Base-by-base conservation (phyloP, 2,888 invertebrate species). In the Lepidocyrtinus sp. region DNA sequence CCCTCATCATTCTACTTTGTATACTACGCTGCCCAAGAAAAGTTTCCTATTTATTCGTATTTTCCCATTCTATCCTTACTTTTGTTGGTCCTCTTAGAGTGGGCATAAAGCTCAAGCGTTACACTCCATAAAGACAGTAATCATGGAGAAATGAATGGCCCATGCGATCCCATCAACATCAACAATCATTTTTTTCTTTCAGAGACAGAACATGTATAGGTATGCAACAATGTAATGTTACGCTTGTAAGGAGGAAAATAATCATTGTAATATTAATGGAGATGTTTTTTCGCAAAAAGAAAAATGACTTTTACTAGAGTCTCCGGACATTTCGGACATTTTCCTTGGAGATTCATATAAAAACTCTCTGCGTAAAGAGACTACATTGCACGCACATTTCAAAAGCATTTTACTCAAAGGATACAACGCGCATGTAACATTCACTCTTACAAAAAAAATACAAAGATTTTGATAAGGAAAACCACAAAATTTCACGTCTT, bases 61-160 rank as follows among this genome's bases (percentile, higher is more conserved):
- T 50, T n/a, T n/a, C n/a, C n/a, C 50, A 50, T 50, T 50, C n/a
- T n/a, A n/a, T n/a, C 2, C 5, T 50, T 50, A 50, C 15, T 50
- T 2, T 12, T 50, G n/a, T 50, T 12, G 2, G n/a, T 50, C 15
- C 5, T 2, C 50, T 50, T 50, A n/a, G n/a, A n/a, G n/a, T n/a
- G n/a, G 50, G 50, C 5, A 50, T n/a, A 50, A 50, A 17, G n/a
- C n/a, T n/a, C 17, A 50, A 50, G 50, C 50, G 50, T 50, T 50
- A 7, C 50, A 50, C 50, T 50, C 50, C 50, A 62, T 69, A 55
- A 63, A 63, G 64, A 69, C 67, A 68, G 62, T 76, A 76, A 76
- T 76, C 76, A 76, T 76, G 76, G 76, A 70, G 76, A 76, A 76
- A 76, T 76, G 76, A 76, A 76, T 76, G 76, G 69, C 50, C 69